phyloP scores from a whole-genome alignment of 1,140 invertebrate species.

The Acyrthosiphon pisum region DNA sequence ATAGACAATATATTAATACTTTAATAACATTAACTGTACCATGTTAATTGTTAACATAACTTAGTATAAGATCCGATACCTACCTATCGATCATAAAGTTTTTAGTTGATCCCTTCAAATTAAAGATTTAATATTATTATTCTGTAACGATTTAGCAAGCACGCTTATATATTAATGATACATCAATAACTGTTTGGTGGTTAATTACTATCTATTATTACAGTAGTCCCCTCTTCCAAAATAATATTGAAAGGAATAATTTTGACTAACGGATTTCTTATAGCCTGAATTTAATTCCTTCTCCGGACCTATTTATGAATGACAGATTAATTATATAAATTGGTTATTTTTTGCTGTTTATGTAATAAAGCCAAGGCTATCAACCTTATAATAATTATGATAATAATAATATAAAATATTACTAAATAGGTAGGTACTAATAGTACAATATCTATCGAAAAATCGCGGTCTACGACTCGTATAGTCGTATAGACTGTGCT shows the following conservation, averaged over 20 bases:
- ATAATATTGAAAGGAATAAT: background rate
- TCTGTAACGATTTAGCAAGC: background rate
- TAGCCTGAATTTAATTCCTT: background rate
- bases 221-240: background rate
- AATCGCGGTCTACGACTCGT: background rate
- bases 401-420: background rate
- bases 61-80: background rate
- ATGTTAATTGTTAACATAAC: background rate
- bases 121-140: background rate
- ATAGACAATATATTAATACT: no score
- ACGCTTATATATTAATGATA: background rate
- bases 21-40: background rate
- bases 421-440: background rate
- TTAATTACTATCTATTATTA: background rate
- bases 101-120: background rate
- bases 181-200: background rate
- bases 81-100: background rate
- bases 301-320: background rate
- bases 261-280: background rate
- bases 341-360: background rate
- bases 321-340: slow-evolving; percentile 20
- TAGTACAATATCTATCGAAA: background rate
- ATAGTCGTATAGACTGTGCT: background rate
- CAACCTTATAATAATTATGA: background rate
- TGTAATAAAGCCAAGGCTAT: background rate